phyloP scores from a whole-genome alignment of 2,888 invertebrate genomes.

The Biston betularia region DNA sequence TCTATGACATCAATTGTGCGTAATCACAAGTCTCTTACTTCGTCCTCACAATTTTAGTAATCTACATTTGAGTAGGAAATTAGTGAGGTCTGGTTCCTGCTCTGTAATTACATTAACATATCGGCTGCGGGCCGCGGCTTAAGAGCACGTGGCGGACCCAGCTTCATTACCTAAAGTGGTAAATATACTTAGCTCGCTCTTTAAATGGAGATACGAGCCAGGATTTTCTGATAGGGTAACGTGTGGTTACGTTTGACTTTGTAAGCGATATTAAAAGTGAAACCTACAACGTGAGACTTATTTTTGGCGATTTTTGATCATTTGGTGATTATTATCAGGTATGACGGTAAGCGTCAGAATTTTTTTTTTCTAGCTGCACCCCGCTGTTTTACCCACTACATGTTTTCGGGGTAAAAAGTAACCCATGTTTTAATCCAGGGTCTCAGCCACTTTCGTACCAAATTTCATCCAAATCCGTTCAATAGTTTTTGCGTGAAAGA shows the following conservation, averaged over 20 bases:
- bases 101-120: constrained; percentile 41
- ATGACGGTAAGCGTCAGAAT: too few species aligned
- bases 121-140: constrained; percentile 6
- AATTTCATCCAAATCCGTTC: too few species aligned
- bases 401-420: too few species aligned
- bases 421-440: too few species aligned
- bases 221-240: constrained; percentile 6
- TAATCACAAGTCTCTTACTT: constrained; percentile 10
- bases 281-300: too few species aligned
- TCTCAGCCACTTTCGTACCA: too few species aligned
- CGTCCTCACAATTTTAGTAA: constrained; percentile 16
- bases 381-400: too few species aligned
- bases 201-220: constrained; percentile 8
- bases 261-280: not conserved
- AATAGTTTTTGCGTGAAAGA: too few species aligned
- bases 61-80: constrained; percentile 12
- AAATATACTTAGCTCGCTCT: not conserved
- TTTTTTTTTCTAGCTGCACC: too few species aligned
- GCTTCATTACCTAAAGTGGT: constrained; percentile 21
- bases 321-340: too few species aligned
- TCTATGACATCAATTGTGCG: not conserved
- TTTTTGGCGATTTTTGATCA: too few species aligned
- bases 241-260: not conserved
- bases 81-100: constrained; percentile 29
- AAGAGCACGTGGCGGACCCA: constrained; percentile 12